Evolutionary conservation across 2,113 vertebrate genomes (phyloP).

Genomic region (Rostratula benghalensis): DNA sequence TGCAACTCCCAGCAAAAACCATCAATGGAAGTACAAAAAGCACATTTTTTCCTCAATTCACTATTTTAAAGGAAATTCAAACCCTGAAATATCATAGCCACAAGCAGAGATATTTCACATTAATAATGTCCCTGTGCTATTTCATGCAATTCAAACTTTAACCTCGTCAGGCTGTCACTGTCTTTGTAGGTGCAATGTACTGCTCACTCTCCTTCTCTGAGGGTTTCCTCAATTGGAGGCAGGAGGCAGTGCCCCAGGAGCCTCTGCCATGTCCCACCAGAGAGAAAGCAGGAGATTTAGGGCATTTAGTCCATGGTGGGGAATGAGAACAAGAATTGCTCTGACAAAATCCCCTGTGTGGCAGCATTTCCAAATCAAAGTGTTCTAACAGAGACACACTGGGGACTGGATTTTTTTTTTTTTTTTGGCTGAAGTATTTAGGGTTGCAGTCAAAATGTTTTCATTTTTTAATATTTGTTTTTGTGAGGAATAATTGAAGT

Average conservation of each 20-base stretch:
- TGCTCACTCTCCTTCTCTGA: neutral
- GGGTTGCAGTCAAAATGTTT: constrained; percentile 67
- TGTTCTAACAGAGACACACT: constrained; percentile 13
- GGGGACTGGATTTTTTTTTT: neutral
- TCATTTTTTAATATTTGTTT: constrained; percentile 66
- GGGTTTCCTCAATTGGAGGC: neutral
- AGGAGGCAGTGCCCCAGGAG: neutral
- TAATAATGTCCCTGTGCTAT: neutral
- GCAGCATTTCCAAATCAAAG: constrained; percentile 61
- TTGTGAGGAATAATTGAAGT: constrained; percentile 63
- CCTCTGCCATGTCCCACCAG: neutral
- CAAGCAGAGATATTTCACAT: neutral
- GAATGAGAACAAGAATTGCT: neutral
- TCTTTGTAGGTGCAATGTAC: neutral
- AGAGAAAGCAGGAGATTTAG: neutral
- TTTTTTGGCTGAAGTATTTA: constrained; percentile 47
- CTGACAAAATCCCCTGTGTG: constrained; percentile 45
- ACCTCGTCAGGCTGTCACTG: neutral
- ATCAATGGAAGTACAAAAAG: neutral
- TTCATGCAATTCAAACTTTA: neutral
- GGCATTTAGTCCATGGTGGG: neutral
- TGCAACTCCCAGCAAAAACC: neutral
- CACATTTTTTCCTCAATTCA: fast-evolving
- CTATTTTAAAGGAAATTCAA: neutral
- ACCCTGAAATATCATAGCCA: neutral